Percentiles rank a stretch among this genome's conserved stretches.
phyloP scores from a whole-genome alignment of 2,113 vertebrate species.

The Rhizomys pruinosus region DNA sequence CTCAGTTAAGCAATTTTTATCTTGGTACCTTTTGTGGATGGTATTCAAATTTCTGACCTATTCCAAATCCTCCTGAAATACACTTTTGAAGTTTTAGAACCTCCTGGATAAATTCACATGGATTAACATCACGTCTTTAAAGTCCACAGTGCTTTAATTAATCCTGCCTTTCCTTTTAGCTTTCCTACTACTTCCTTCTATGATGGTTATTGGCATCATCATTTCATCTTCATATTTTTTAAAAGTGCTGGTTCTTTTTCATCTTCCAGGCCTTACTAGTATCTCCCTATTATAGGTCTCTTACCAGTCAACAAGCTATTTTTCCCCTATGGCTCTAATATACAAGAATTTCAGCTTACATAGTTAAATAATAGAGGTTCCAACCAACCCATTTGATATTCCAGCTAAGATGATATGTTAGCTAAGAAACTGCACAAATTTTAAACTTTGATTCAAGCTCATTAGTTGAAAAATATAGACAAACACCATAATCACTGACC shows the following conservation, averaged over 20 bases:
- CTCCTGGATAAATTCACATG: not conserved
- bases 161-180: not conserved
- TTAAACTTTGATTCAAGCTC: not conserved
- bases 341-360: not conserved
- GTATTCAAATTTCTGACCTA: not conserved
- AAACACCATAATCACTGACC: not conserved
- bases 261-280: not conserved
- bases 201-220: not conserved
- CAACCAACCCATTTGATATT: not conserved
- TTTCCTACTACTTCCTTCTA: not conserved
- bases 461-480: not conserved
- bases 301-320: not conserved
- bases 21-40: not conserved
- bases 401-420: not conserved
- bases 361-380: conserved; percentile 11
- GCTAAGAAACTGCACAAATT: not conserved
- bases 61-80: conserved; percentile 10
- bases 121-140: not conserved
- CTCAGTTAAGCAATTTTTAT: not conserved
- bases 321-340: not conserved
- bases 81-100: not conserved
- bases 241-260: not conserved
- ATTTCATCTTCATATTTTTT: not conserved
- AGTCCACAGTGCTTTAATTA: conserved; percentile 15
- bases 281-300: not conserved